Evolutionary conservation across 2,888 invertebrate genomes (phyloP).

Genomic region (Trachelus stipa): DNA sequence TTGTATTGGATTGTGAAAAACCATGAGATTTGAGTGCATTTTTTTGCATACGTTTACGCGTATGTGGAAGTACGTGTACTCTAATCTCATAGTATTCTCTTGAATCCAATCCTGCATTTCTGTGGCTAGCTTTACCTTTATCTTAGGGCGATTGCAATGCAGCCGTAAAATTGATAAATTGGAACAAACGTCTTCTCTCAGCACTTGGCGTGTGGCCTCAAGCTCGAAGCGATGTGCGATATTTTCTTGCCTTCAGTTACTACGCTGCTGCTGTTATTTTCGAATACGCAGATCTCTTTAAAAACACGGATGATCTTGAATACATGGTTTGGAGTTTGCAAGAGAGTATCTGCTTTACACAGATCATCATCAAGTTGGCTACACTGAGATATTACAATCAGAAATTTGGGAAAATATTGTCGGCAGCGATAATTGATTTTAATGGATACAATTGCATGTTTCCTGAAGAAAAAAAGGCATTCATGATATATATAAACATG

Average conservation of each 20-base stretch:
- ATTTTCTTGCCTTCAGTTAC: not conserved
- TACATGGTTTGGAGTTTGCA: not conserved
- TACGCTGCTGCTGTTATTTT: not conserved
- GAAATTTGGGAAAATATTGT: not conserved
- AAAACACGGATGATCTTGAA: not conserved
- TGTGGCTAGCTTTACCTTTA: not conserved
- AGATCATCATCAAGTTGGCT: not conserved
- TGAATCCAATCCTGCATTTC: not conserved
- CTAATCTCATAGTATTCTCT: not conserved
- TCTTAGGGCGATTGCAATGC: not conserved
- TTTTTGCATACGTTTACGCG: too few relatives aligned
- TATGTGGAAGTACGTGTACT: not conserved
- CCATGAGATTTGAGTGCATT: too few relatives aligned
- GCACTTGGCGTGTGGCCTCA: not conserved
- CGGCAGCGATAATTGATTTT: not conserved
- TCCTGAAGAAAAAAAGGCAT: not conserved
- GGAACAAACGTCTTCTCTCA: not conserved
- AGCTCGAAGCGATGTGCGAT: not conserved
- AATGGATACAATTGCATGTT: not conserved
- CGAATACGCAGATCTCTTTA: not conserved
- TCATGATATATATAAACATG: not conserved
- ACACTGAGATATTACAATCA: not conserved
- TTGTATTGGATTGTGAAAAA: not conserved
- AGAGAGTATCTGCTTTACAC: not conserved
- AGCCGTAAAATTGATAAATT: not conserved